phyloP scores from a whole-genome alignment of 2,888 invertebrate genomes.

The Troides helena region DNA sequence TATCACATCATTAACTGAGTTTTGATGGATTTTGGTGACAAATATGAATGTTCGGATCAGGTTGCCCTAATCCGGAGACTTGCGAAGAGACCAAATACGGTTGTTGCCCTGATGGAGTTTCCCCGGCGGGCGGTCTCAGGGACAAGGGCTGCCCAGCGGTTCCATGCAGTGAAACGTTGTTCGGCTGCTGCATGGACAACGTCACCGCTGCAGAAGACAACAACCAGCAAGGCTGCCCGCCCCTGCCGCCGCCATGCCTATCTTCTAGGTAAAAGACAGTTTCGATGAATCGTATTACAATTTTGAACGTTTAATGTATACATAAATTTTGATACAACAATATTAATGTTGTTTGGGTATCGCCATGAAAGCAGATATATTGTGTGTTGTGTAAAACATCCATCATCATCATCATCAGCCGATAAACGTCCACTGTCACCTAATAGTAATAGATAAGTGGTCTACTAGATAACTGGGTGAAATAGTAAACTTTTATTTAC shows the following conservation, averaged over 20 bases:
- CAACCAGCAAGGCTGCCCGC: constrained; percentile 91
- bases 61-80: constrained; percentile 86
- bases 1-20: too few relatives aligned
- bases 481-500: not conserved
- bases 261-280: constrained; percentile 69
- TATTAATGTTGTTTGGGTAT: too few relatives aligned
- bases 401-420: not conserved
- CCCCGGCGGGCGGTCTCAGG: constrained; percentile 85
- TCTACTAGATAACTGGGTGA: too few relatives aligned
- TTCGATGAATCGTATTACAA: too few relatives aligned
- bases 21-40: not conserved
- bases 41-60: constrained; percentile 46
- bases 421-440: not conserved
- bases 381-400: too few relatives aligned
- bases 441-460: too few relatives aligned
- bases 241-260: constrained; percentile 80
- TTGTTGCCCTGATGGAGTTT: constrained; percentile 91
- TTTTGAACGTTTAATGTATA: too few relatives aligned
- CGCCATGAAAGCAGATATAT: too few relatives aligned
- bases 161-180: constrained; percentile 87
- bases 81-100: constrained; percentile 88
- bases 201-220: constrained; percentile 89
- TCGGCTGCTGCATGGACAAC: constrained; percentile 91
- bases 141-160: constrained; percentile 87
- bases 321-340: too few relatives aligned